These are phyloP conservation scores for Aquatica leii DNA, from an alignment of 2,888 invertebrate genomes.

Conservation along the genomic window DNA sequence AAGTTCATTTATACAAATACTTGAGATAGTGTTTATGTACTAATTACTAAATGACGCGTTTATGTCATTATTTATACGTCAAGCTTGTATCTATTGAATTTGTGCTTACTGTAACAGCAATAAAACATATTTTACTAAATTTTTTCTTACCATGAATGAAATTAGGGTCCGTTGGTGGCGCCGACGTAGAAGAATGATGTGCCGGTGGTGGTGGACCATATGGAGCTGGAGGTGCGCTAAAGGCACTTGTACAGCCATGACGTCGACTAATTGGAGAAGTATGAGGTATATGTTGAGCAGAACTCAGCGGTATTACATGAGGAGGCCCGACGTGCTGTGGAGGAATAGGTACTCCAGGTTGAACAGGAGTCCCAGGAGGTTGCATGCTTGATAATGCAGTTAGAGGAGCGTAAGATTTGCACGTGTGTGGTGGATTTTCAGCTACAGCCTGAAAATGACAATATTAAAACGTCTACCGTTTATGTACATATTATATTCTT, in stretches of 20 bases:
- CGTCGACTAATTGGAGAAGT: constrained; percentile 58
- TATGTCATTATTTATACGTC: no score
- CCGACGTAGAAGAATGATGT: constrained; percentile 54
- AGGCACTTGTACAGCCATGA: constrained; percentile 69
- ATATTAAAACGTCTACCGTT: not conserved
- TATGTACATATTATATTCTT: no score
- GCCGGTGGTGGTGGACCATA: constrained; percentile 52
- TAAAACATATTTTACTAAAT: no score
- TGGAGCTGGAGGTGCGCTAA: constrained; percentile 64
- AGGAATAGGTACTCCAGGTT: constrained; percentile 54
- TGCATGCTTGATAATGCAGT: constrained; percentile 88
- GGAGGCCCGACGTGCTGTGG: constrained; percentile 60
- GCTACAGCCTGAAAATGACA: constrained; percentile 16
- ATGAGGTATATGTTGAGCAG: constrained; percentile 51
- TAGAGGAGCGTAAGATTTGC: constrained; percentile 82
- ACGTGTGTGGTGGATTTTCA: constrained; percentile 48
- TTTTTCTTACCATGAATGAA: constrained; percentile 60
- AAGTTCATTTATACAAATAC: no score
- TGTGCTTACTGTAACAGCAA: no score
- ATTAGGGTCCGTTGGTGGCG: constrained; percentile 50
- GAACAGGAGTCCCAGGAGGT: constrained; percentile 71
- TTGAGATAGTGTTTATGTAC: no score
- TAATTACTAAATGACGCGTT: no score
- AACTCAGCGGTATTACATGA: constrained; percentile 63
- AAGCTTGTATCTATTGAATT: no score